These are phyloP conservation scores for Hemicordylus capensis DNA, from an alignment of 2,113 vertebrate species.

Conservation along the genomic window DNA sequence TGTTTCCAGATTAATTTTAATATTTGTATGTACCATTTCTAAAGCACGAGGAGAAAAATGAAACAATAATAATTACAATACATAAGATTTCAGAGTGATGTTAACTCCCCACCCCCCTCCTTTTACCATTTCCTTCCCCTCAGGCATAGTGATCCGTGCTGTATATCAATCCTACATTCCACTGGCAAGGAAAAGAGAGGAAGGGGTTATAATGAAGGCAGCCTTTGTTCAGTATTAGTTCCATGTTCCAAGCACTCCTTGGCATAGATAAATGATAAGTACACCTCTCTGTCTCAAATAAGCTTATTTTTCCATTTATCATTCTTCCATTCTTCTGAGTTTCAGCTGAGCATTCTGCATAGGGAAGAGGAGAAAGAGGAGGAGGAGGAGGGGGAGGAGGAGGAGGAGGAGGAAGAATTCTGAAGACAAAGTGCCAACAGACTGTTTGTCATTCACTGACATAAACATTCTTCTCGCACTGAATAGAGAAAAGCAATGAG, in stretches of 20 bases:
- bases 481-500: background rate
- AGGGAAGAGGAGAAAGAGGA: background rate
- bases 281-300: background rate
- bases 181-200: background rate
- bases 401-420: too few relatives aligned
- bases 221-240: slow-evolving; percentile 3
- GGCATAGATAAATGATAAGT: background rate
- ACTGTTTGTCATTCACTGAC: background rate
- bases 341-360: background rate
- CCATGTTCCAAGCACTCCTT: background rate
- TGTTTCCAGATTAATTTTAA: background rate
- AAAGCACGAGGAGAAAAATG: background rate
- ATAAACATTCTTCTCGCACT: background rate
- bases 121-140: background rate
- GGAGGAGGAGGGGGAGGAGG: too few relatives aligned
- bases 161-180: background rate
- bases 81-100: background rate
- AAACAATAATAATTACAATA: background rate
- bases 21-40: background rate
- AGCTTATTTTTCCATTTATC: background rate
- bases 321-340: background rate
- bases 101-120: background rate
- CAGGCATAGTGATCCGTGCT: background rate
- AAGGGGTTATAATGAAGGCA: background rate
- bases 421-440: background rate